Evolutionary conservation across 2,797 vertebrate genomes (phyloP).

Genomic region (Anguilla obscura): DNA sequence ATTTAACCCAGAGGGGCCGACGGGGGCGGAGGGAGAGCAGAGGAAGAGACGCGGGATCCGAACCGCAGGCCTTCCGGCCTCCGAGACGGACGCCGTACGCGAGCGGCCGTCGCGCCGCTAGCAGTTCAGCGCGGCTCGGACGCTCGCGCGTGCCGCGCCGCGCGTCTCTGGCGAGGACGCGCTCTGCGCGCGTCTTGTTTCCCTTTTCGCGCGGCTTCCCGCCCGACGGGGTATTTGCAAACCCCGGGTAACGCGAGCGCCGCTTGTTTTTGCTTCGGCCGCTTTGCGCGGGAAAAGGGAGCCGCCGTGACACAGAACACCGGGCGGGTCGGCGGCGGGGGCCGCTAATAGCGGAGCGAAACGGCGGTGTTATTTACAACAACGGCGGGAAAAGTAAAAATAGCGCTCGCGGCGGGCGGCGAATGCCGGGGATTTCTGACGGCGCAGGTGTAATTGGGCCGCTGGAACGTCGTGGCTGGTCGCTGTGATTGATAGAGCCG

Average conservation of each 20-base stretch:
- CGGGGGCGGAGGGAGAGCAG: not conserved
- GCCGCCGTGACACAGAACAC: not conserved
- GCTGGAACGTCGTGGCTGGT: not conserved
- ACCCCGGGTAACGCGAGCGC: not conserved
- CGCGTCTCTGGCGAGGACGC: not conserved
- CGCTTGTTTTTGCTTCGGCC: not conserved
- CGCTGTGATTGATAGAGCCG: not conserved
- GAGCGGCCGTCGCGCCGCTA: not conserved
- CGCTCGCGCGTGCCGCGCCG: not conserved
- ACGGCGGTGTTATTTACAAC: not conserved
- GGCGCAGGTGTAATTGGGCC: not conserved
- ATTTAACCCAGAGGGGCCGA: not conserved
- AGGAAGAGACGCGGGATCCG: not conserved
- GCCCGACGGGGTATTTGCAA: not conserved
- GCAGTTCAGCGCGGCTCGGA: not conserved
- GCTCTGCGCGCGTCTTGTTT: not conserved
- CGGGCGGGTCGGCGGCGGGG: not conserved
- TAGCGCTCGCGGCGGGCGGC: not conserved
- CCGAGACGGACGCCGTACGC: not conserved
- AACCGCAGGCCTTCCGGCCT: not conserved
- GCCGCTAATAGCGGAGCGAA: not conserved
- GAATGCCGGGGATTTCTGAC: not conserved
- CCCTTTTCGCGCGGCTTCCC: not conserved
- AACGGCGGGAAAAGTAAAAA: not conserved
- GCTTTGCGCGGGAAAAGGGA: not conserved